phyloP scores from a whole-genome alignment of 2,888 invertebrate genomes.

The Byasa hedistus region DNA sequence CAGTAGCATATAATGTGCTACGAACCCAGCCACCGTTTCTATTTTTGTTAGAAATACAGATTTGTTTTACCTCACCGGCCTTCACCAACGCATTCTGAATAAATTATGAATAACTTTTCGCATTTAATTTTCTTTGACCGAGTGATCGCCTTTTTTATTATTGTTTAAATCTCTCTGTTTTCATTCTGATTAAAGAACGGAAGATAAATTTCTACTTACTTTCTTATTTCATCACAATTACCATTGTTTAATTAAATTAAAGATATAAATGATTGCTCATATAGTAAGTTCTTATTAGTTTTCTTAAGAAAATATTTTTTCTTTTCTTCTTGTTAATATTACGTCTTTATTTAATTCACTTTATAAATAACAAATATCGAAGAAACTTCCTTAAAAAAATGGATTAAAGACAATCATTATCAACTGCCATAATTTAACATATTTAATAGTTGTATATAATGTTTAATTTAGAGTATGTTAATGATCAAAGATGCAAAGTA shows the following conservation, averaged over 20 bases:
- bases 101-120: slow-evolving; percentile 35
- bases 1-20: slow-evolving; percentile 36
- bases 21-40: slow-evolving; percentile 37
- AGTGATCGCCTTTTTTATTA: slow-evolving; percentile 30
- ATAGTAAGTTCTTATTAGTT: not conserved
- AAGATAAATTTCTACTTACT: not conserved
- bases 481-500: not conserved
- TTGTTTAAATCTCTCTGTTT: not conserved
- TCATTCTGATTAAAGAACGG: not conserved
- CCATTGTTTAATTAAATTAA: not conserved
- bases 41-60: slow-evolving; percentile 39
- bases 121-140: slow-evolving; percentile 35
- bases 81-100: slow-evolving; percentile 40
- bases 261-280: not conserved
- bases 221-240: not conserved
- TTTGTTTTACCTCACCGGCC: slow-evolving; percentile 40
- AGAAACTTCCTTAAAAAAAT: no score
- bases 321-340: no score
- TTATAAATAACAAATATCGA: no score
- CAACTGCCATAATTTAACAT: no score
- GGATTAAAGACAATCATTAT: no score
- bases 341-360: no score
- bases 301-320: not conserved
- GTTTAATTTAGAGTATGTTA: not conserved
- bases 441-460: no score